A percentile compares a stretch with the other conserved stretches of the same genome.
Evolutionary conservation across 2,113 vertebrate genomes (phyloP).

Genomic region (Pelodiscus sinensis): DNA sequence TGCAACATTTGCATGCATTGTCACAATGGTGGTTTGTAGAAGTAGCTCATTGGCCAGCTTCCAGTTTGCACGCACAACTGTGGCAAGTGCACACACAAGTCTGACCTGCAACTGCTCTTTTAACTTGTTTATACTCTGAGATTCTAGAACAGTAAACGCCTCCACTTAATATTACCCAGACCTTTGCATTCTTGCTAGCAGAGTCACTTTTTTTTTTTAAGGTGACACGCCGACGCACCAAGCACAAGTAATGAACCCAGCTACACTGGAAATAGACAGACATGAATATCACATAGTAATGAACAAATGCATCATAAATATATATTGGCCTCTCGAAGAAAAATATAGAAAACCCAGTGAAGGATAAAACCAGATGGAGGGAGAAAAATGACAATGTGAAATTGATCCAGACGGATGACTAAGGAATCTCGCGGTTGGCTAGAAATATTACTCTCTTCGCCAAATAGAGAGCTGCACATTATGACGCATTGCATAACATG

Average conservation of each 20-base stretch:
- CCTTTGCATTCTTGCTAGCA: background rate
- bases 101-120: fast-evolving
- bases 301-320: conserved; percentile 31
- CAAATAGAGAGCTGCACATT: background rate
- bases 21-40: background rate
- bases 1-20: background rate
- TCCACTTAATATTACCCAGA: background rate
- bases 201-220: background rate
- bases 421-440: background rate
- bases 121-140: background rate
- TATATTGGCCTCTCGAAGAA: conserved; percentile 27
- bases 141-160: background rate
- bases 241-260: conserved; percentile 38
- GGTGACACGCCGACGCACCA: conserved; percentile 8
- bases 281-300: conserved; percentile 30
- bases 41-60: background rate
- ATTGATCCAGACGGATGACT: conserved; percentile 43
- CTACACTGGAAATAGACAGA: conserved; percentile 14
- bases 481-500: background rate
- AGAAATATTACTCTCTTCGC: conserved; percentile 33
- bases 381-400: background rate
- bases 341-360: conserved; percentile 42
- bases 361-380: conserved; percentile 16
- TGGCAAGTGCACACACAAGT: background rate
- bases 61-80: fast-evolving